phyloP scores from a whole-genome alignment of 2,888 invertebrate species.

The Sepioteuthis lessoniana region DNA sequence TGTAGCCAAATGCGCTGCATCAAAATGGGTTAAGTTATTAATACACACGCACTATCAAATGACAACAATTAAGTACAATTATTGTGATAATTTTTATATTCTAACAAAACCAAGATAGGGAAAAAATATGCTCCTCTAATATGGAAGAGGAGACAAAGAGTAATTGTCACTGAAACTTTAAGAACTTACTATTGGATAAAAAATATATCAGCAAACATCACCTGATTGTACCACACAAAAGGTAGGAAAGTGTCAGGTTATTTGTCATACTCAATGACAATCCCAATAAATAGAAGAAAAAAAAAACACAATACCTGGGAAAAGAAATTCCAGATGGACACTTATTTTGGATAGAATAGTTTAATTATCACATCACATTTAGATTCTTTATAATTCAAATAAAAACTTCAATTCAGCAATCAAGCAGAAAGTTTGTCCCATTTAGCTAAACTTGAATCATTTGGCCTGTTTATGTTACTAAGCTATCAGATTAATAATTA shows the following conservation, averaged over 20 bases:
- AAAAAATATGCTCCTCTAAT: background rate
- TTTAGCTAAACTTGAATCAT: too few relatives aligned
- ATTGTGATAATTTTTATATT: background rate
- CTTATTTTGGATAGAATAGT: background rate
- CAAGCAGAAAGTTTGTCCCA: too few relatives aligned
- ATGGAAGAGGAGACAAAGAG: background rate
- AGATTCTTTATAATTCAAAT: too few relatives aligned
- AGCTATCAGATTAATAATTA: too few relatives aligned
- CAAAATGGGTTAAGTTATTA: too few relatives aligned
- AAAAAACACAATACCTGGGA: background rate
- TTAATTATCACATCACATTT: too few relatives aligned
- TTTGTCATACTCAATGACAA: background rate
- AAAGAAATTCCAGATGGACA: background rate
- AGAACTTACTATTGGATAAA: background rate
- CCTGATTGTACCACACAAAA: background rate
- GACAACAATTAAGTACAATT: too few relatives aligned
- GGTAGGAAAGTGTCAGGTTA: slow-evolving; percentile 20
- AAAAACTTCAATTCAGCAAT: too few relatives aligned
- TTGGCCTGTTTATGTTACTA: too few relatives aligned
- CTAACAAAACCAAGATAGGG: background rate
- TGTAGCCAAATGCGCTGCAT: too few relatives aligned
- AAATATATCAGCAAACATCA: background rate
- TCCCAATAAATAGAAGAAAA: background rate
- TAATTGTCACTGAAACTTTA: background rate
- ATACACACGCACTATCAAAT: too few relatives aligned